Evolutionary conservation across 2,113 vertebrate genomes (phyloP), one percentile per base, ranked within the genome.

Genomic region (Pseudorhombus dupliciocellatus): DNA sequence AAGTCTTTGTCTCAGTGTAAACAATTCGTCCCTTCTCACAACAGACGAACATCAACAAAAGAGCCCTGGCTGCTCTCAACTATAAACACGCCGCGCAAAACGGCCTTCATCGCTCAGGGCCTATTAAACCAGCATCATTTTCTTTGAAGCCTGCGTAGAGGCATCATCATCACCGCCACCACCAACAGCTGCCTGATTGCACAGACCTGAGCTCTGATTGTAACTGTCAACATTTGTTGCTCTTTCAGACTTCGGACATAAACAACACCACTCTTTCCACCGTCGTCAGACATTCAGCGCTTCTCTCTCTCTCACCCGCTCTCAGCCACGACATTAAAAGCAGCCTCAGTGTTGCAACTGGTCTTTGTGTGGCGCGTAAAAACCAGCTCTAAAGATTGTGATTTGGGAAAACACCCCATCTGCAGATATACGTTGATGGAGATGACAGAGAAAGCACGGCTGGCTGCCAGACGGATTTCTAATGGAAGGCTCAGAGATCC

Each of bases 41-140:
- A 78, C 42, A 81, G 73, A 63, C 58, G 73, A 81, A 74, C 66
- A 77, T 86, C 79, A 84, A 82, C 81, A 88, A 80, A 72, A 72
- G 40, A 81, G 71, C 69, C 26, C 61, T n/a, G 57, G 69, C 84
- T 64, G 46, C 73, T 64, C 40, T 50, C 26, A 18, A 30, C 57
- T 72, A 34, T 79, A 87, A 87, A 89, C 85, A 79, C 11, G 0
- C 40, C 37, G 25, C 65, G 68, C 73, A 79, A 81, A 83, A 86
- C 77, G 80, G 66, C 68, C 60, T 69, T 70, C 70, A 66, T 64
- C 60, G 56, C 56, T 68, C 56, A 26, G 50, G 75, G 57, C 60
- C 53, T 26, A 26, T 77, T 67, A 80, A 83, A 69, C 11, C 66
- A 26, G 51, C 56, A 30, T 54, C 74, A 56, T 60, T 76, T 65